A percentile compares a stretch with the other conserved stretches of the same genome.
Evolutionary conservation across 2,797 vertebrate genomes (phyloP).

Genomic region (Acomys russatus): DNA sequence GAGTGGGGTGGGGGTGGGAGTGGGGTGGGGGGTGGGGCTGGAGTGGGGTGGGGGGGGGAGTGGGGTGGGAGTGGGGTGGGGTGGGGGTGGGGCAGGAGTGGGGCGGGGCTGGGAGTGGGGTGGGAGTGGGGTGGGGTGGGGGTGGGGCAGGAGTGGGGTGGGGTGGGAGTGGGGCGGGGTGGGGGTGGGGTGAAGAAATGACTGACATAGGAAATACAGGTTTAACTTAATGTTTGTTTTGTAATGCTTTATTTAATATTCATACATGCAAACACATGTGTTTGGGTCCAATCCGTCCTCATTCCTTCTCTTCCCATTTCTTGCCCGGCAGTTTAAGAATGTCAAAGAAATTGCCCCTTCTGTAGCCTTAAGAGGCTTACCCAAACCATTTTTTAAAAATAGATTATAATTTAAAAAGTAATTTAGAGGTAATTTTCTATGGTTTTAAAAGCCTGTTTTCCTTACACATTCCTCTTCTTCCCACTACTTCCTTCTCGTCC

Average conservation of each 20-base stretch:
- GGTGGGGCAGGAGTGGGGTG: no score
- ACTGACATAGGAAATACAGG: neutral
- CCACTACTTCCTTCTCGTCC: neutral
- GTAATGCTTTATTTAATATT: neutral
- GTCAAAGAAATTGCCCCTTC: slow-evolving; percentile 58
- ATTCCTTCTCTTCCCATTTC: neutral
- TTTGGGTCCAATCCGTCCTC: neutral
- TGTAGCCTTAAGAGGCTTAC: neutral
- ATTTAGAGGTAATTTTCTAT: neutral
- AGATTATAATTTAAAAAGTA: slow-evolving; percentile 13
- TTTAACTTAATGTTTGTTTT: neutral
- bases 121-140: no score
- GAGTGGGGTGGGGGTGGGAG: no score
- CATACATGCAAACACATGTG: neutral
- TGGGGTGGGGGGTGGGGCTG: no score
- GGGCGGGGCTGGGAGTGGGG: no score
- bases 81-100: rapidly evolving
- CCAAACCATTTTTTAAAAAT: neutral
- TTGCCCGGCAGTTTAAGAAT: neutral
- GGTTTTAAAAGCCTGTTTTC: neutral
- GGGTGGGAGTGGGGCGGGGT: no score
- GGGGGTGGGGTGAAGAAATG: neutral
- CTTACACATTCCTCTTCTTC: neutral
- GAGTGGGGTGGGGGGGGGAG: no score
- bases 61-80: no score